phyloP scores from a whole-genome alignment of 2,888 invertebrate genomes.

The Pyrocoelia pectoralis region DNA sequence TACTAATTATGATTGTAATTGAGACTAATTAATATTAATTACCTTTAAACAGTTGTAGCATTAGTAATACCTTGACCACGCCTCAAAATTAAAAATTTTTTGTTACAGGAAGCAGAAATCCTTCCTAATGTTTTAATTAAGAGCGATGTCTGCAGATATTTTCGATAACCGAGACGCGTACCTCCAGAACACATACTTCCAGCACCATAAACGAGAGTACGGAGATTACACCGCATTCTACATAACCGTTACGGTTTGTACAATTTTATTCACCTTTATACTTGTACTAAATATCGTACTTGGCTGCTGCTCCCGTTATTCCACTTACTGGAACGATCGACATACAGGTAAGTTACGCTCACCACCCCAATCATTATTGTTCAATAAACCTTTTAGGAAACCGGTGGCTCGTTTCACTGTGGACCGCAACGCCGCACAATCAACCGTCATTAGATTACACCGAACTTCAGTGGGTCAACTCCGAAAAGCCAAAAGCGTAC shows the following conservation, averaged over 20 bases:
- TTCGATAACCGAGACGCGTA: conserved; percentile 67
- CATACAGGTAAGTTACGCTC: conserved; percentile 79
- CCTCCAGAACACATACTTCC: conserved; percentile 69
- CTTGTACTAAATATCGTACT: conserved; percentile 80
- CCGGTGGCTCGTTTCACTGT: conserved; percentile 84
- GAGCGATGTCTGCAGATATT: conserved; percentile 67
- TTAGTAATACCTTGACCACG: conserved; percentile 15
- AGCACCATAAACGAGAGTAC: conserved; percentile 61
- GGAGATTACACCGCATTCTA: conserved; percentile 89
- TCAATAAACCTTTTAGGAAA: conserved; percentile 67
- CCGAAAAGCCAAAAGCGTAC: conserved; percentile 54
- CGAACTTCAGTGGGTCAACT: conserved; percentile 69
- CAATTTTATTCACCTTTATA: conserved; percentile 73
- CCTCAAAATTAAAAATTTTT: conserved; percentile 17
- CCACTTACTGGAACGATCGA: conserved; percentile 82
- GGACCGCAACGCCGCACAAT: conserved; percentile 84
- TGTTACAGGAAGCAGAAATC: conserved; percentile 9
- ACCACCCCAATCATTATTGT: too few relatives aligned
- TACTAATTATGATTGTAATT: neutral
- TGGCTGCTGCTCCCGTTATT: conserved; percentile 83
- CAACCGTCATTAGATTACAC: conserved; percentile 83
- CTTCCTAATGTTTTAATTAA: conserved; percentile 16
- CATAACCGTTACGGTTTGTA: conserved; percentile 79
- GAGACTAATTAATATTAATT: neutral
- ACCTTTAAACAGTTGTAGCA: neutral